phyloP scores from a whole-genome alignment of 2,888 invertebrate genomes.

The Cyrtodaria siliqua region DNA sequence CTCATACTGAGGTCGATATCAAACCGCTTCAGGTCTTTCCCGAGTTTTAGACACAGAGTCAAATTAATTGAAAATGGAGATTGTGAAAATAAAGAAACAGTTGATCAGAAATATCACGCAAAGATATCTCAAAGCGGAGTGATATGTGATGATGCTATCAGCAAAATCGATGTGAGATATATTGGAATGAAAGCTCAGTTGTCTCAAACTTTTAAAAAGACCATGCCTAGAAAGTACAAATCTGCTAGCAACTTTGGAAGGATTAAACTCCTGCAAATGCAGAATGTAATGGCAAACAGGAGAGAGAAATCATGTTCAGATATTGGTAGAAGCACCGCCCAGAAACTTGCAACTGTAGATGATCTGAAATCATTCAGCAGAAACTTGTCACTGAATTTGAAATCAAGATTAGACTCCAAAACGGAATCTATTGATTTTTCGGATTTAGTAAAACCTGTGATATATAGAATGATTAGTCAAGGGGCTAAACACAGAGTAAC shows the following conservation, averaged over 20 bases:
- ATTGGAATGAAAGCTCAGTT: conserved; percentile 16
- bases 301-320: conserved; percentile 7
- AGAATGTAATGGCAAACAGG: background rate
- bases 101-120: background rate
- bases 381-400: conserved; percentile 4
- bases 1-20: conserved; percentile 16
- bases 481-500: no score
- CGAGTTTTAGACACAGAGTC: background rate
- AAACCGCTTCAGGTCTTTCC: conserved; percentile 1
- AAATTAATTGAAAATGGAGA: background rate
- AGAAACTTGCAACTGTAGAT: background rate
- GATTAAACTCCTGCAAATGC: background rate
- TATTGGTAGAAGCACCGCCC: background rate
- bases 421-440: conserved; percentile 28
- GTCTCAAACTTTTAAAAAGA: conserved; percentile 2
- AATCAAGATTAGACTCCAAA: conserved; percentile 15
- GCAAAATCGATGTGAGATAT: background rate
- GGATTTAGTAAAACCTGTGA: conserved; percentile 17
- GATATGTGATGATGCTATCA: background rate
- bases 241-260: conserved; percentile 2
- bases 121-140: background rate
- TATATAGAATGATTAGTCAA: background rate
- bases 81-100: background rate
- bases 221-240: conserved; percentile 5
- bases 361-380: background rate